Evolutionary conservation across 2,113 vertebrate species (phyloP), one percentile per base, ranked within the genome.

Genomic region (Abramis brama): DNA sequence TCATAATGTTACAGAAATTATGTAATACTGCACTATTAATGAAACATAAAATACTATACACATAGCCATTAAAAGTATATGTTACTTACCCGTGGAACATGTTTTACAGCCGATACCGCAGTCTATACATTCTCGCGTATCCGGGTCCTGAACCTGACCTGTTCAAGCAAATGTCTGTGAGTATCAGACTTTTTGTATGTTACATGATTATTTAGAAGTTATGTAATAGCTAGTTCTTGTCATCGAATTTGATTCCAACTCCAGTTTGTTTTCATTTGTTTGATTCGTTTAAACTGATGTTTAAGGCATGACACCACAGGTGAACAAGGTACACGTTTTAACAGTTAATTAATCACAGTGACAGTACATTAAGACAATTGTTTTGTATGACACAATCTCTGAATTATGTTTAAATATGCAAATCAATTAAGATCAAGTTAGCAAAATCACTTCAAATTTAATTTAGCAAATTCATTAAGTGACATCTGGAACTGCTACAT

Each of bases 111-210:
- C 94, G 78, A 87, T 82, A 77, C 93, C 93, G 90, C 95, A 96
- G 86, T 94, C 91, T 62, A 95, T 90, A 82, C 95, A 96, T 90
- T 95, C 95, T 86, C 92, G 94, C n/a, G 94, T 94, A 68, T 94
- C 94, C 62, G 93, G 93, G 82, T 96, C 95, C 85, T 94, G 92
- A 62, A 94, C 93, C 88, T 95, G 94, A 52, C 95, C 95, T 96
- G 92, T 73, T 88, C 2, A 79, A 39, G 55, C 50, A 79, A 6
- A 33, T 21, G 75, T 55, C 19, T 23, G 27, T 79, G 52, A 57
- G 50, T 57, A 12, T 52, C 3, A 47, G 68, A 27, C 30, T 19
- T 6, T 36, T 33, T 71, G 68, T 21, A 39, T 47, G 43, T 25
- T 75, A 33, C 45, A 50, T 27, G 43, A 25, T 13, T 75, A 23